These are phyloP conservation scores for Aegotheles bennettii DNA, from an alignment of 2,113 vertebrate genomes.

Conservation along the genomic window DNA sequence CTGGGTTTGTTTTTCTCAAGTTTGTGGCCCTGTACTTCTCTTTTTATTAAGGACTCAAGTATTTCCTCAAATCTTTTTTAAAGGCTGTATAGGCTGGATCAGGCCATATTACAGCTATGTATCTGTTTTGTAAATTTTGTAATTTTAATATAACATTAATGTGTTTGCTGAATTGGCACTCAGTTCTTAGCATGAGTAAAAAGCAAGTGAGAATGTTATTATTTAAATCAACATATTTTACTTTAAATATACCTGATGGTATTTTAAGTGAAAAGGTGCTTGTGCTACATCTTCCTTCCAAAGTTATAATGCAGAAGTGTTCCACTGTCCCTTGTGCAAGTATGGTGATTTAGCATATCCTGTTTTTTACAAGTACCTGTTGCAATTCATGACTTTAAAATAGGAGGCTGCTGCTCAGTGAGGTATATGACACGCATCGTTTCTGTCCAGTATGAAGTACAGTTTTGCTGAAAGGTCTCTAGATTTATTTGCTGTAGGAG, in stretches of 20 bases:
- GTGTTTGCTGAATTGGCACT: not conserved
- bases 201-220: not conserved
- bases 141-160: not conserved
- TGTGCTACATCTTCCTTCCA: not conserved
- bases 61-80: not conserved
- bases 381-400: not conserved
- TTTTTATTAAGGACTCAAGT: not conserved
- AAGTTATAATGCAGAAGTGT: not conserved
- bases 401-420: not conserved
- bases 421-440: accelerated
- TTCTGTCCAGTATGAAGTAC: not conserved
- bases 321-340: not conserved
- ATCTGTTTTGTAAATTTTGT: not conserved
- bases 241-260: not conserved
- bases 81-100: not conserved
- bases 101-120: not conserved
- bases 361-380: not conserved
- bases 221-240: not conserved
- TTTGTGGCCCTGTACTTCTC: not conserved
- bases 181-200: not conserved
- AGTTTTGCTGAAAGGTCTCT: not conserved
- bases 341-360: not conserved
- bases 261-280: not conserved
- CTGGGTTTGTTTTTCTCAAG: not conserved
- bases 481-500: not conserved